phyloP scores from a whole-genome alignment of 2,888 invertebrate species.

The Margaritifera margaritifera region DNA sequence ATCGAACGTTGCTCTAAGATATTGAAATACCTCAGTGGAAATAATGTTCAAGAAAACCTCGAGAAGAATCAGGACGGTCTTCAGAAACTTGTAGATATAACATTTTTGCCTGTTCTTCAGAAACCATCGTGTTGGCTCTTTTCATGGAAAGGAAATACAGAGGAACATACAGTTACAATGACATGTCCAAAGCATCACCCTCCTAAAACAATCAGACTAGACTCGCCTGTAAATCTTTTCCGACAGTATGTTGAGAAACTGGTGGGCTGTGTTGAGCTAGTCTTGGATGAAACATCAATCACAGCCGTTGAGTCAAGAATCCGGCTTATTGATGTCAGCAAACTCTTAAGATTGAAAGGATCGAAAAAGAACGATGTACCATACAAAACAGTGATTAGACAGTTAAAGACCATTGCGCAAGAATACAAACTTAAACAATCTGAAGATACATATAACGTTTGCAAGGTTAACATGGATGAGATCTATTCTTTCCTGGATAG shows the following conservation, averaged over 20 bases:
- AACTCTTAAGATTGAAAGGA: neutral
- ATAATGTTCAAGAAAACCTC: no score
- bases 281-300: slow-evolving; percentile 27
- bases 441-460: slow-evolving; percentile 3
- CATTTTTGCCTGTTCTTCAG: no score
- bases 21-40: no score
- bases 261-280: slow-evolving; percentile 5
- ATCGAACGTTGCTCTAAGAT: no score
- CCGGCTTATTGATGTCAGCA: no score
- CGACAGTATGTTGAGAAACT: slow-evolving; percentile 5
- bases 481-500: slow-evolving; percentile 8
- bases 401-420: slow-evolving; percentile 1
- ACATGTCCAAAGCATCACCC: neutral
- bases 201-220: slow-evolving; percentile 7
- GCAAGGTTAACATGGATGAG: slow-evolving; percentile 4
- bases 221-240: slow-evolving; percentile 21
- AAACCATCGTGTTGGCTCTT: slow-evolving; percentile 43
- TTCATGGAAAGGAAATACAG: slow-evolving; percentile 39
- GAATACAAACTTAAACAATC: slow-evolving; percentile 1
- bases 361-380: neutral
- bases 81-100: slow-evolving; percentile 9
- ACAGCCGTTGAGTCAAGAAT: no score
- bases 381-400: no score
- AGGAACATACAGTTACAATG: no score
- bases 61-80: no score